Conservation (phyloP, 2,797 vertebrate genomes). For the Aldrovandia affinis region DNA sequence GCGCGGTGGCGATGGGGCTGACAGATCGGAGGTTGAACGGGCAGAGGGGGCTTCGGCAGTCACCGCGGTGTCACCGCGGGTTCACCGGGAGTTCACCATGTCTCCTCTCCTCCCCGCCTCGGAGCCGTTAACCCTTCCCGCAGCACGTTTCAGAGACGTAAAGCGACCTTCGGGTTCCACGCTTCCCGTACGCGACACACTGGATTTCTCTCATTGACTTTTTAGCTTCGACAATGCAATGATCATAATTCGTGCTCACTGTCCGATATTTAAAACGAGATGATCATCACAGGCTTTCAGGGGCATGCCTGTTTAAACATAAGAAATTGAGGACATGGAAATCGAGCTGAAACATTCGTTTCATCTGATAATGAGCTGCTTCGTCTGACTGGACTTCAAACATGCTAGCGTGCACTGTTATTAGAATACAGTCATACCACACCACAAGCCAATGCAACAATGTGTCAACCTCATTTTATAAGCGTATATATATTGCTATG, state of each 20-base stretch:
- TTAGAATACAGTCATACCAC: not conserved
- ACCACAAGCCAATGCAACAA: not conserved
- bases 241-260: not conserved
- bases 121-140: constrained; percentile 32
- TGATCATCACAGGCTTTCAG: not conserved
- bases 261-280: not conserved
- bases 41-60: constrained; percentile 35
- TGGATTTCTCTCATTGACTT: not conserved
- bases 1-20: constrained; percentile 17
- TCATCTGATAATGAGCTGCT: not conserved
- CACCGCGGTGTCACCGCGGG: constrained; percentile 47
- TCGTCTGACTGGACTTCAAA: constrained; percentile 10
- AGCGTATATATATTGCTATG: not conserved
- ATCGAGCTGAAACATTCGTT: not conserved
- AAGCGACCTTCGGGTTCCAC: not conserved
- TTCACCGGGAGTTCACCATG: constrained; percentile 52
- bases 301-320: not conserved
- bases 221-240: constrained; percentile 3
- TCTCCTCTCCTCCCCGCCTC: constrained; percentile 37
- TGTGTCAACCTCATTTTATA: not conserved
- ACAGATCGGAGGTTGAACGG: constrained; percentile 42
- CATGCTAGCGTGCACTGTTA: not conserved
- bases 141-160: not conserved
- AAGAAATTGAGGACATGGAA: not conserved
- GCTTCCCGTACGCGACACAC: no score